These are phyloP conservation scores for Drosophila parvula DNA, from an alignment of 1,140 invertebrate genomes.

Conservation along the genomic window DNA sequence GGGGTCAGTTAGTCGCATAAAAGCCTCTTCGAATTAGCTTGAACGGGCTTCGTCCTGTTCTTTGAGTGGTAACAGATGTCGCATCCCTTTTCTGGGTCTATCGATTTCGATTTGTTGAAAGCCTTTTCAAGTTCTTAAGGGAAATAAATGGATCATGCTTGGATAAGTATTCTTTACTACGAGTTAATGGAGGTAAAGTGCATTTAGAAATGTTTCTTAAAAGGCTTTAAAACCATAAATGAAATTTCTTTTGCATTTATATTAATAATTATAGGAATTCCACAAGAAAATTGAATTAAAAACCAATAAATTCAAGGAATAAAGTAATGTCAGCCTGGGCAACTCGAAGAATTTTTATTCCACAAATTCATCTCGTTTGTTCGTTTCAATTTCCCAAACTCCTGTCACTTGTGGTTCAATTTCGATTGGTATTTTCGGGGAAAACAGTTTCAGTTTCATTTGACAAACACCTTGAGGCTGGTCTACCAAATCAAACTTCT, in stretches of 20 bases:
- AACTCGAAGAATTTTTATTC: background rate
- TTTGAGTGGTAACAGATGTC: constrained; percentile 16
- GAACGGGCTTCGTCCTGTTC: background rate
- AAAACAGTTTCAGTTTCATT: constrained; percentile 10
- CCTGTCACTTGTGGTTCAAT: background rate
- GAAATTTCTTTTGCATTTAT: background rate
- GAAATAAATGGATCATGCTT: constrained; percentile 3
- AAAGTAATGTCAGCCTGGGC: background rate
- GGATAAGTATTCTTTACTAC: background rate
- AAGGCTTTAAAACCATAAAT: background rate
- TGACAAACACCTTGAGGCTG: constrained; percentile 10
- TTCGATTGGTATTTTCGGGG: background rate
- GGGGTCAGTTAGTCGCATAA: constrained; percentile 32
- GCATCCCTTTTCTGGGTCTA: constrained; percentile 1
- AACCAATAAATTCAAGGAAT: background rate
- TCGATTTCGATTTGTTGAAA: constrained; percentile 5
- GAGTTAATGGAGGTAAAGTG: background rate
- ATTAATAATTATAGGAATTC: background rate
- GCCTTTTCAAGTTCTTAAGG: constrained; percentile 7
- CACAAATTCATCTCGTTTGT: background rate
- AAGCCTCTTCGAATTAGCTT: constrained; percentile 5
- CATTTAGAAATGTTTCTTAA: background rate
- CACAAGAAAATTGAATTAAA: background rate
- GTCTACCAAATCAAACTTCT: background rate
- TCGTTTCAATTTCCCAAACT: background rate